phyloP scores from a whole-genome alignment of 2,797 vertebrate genomes.

The Bufotes viridis region DNA sequence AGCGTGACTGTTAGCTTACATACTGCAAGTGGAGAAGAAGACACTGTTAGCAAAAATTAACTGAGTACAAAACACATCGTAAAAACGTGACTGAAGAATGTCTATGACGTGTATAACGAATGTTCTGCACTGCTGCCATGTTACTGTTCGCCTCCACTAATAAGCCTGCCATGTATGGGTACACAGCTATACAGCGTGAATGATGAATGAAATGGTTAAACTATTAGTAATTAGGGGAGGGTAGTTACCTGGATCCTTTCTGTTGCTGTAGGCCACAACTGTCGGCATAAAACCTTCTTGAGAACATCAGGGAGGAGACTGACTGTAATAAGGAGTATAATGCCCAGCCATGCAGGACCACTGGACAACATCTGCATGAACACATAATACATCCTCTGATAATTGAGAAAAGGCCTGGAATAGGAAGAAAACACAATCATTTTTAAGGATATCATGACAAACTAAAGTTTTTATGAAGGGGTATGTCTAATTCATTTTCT shows the following conservation, averaged over 20 bases:
- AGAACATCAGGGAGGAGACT: constrained; percentile 93
- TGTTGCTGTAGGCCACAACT: constrained; percentile 92
- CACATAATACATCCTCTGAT: constrained; percentile 98
- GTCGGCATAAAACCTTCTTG: constrained; percentile 89
- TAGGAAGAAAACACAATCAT: neutral
- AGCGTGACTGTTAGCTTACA: constrained; percentile 1
- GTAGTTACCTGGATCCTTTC: constrained; percentile 90
- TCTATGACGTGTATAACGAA: neutral
- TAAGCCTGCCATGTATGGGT: neutral
- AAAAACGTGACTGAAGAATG: neutral
- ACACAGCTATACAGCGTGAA: neutral
- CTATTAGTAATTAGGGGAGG: neutral
- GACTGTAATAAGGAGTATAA: constrained; percentile 87
- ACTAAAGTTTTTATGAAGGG: no score
- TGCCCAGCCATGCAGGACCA: constrained; percentile 93
- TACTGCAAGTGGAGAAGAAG: neutral
- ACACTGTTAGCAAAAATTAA: neutral
- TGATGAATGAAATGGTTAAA: neutral
- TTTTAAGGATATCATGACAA: no score
- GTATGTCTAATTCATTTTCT: no score
- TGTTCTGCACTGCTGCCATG: neutral
- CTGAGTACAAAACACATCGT: neutral
- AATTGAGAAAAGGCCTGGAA: constrained; percentile 95
- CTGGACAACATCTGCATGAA: constrained; percentile 98
- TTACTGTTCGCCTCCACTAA: neutral